Percentiles rank a stretch among this genome's conserved stretches.
Conservation (phyloP, 2,888 invertebrate species). For the Timandra comae region DNA sequence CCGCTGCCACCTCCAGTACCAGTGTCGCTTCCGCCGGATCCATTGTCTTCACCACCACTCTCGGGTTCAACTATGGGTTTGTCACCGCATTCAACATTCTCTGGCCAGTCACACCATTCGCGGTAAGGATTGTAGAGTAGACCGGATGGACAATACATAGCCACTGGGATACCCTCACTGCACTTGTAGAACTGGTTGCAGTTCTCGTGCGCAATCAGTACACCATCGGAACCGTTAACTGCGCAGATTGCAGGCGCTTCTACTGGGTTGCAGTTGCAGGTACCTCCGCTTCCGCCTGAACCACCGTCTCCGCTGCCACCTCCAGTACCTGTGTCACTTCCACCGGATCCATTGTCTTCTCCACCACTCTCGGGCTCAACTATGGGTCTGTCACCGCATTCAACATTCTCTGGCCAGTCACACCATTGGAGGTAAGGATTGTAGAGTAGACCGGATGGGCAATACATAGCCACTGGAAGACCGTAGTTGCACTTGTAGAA, state of each 20-base stretch:
- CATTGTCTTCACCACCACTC: constrained; percentile 5
- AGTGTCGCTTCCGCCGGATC: constrained; percentile 1
- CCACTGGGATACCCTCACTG: constrained; percentile 20
- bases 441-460: constrained; percentile 25
- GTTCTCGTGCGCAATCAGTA: constrained; percentile 30
- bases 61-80: constrained; percentile 18
- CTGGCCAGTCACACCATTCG: constrained; percentile 32
- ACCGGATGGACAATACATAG: constrained; percentile 18
- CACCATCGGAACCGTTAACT: constrained; percentile 25
- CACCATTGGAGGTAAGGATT: constrained; percentile 27
- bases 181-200: constrained; percentile 40
- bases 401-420: constrained; percentile 31
- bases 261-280: constrained; percentile 29
- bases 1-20: constrained; percentile 6
- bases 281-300: constrained; percentile 6
- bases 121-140: constrained; percentile 27
- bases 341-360: constrained; percentile 1
- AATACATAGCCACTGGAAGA: constrained; percentile 16
- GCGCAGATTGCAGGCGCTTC: constrained; percentile 28
- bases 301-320: constrained; percentile 4
- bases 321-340: constrained; percentile 2
- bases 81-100: constrained; percentile 29
- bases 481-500: constrained; percentile 29
- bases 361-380: constrained; percentile 12
- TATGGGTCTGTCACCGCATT: constrained; percentile 28